Percentiles rank a stretch among this genome's conserved stretches.
Evolutionary conservation across 1,140 invertebrate genomes (phyloP).

Genomic region (Coenobita brevimanus): DNA sequence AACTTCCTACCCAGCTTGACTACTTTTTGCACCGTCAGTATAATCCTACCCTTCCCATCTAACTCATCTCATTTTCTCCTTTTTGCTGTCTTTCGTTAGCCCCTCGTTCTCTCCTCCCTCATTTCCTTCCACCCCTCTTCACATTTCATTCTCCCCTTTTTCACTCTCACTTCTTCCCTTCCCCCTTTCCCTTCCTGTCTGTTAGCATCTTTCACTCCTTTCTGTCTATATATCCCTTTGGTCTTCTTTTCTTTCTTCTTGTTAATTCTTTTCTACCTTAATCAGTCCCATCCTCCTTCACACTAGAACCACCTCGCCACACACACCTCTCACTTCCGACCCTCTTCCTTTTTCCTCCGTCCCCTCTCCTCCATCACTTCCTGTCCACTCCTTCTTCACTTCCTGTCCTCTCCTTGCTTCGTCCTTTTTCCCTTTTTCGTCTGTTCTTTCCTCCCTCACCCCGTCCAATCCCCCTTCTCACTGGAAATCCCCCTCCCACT

Average conservation of each 20-base stretch:
- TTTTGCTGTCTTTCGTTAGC: too few relatives aligned
- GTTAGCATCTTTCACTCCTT: too few relatives aligned
- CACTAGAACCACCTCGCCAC: too few relatives aligned
- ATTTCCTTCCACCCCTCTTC: neutral
- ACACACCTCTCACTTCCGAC: too few relatives aligned
- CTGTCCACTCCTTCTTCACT: slow-evolving; percentile 8
- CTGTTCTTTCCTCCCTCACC: neutral
- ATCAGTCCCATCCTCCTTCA: too few relatives aligned
- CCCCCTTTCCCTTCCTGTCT: too few relatives aligned
- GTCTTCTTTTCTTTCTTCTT: too few relatives aligned
- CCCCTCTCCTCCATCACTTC: neutral
- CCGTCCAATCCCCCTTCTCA: neutral
- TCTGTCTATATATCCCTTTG: too few relatives aligned
- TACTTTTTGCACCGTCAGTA: neutral
- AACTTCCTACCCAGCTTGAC: neutral
- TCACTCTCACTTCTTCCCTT: neutral
- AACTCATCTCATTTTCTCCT: neutral
- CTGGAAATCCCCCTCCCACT: neutral
- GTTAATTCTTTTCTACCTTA: too few relatives aligned
- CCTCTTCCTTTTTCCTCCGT: too few relatives aligned
- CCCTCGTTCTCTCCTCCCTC: neutral
- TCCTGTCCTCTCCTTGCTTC: neutral
- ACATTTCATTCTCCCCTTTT: neutral
- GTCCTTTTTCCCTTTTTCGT: slow-evolving; percentile 17
- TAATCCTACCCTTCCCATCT: neutral